Percentiles rank a stretch among this genome's conserved stretches.
Evolutionary conservation across 2,888 invertebrate species (phyloP).

Genomic region (Frankliniella intonsa): DNA sequence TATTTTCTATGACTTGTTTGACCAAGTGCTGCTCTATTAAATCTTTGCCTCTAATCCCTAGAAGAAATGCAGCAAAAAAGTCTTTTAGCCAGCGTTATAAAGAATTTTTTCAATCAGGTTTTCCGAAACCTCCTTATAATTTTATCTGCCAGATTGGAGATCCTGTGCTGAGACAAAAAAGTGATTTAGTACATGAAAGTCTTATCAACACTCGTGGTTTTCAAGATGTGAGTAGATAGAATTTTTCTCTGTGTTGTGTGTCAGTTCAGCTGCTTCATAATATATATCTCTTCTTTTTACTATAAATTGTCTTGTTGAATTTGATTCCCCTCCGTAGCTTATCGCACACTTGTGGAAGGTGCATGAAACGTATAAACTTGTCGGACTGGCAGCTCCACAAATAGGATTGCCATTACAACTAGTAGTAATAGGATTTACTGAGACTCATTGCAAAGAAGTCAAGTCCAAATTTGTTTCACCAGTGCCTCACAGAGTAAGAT

Average conservation of each 20-base stretch:
- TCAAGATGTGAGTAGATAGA: neutral
- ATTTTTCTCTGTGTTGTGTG: neutral
- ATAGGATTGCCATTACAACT: constrained; percentile 28
- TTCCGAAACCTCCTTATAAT: neutral
- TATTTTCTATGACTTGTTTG: too few species aligned
- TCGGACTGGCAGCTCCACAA: neutral
- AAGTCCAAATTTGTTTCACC: neutral
- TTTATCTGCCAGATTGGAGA: constrained; percentile 8
- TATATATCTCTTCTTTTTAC: neutral
- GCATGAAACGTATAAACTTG: neutral
- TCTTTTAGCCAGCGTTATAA: neutral
- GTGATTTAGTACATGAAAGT: neutral
- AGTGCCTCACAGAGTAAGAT: neutral
- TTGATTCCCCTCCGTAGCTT: neutral
- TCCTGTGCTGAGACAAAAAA: neutral
- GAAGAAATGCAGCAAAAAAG: neutral
- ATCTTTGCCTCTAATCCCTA: neutral
- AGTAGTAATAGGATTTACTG: constrained; percentile 35
- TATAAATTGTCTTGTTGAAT: neutral
- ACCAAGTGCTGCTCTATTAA: too few species aligned
- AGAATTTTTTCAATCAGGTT: neutral
- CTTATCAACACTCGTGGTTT: neutral
- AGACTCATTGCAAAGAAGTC: neutral
- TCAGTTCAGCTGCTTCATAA: neutral
- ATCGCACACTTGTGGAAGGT: neutral